phyloP scores from a whole-genome alignment of 1,140 invertebrate species.

The Neodiprion virginianus region DNA sequence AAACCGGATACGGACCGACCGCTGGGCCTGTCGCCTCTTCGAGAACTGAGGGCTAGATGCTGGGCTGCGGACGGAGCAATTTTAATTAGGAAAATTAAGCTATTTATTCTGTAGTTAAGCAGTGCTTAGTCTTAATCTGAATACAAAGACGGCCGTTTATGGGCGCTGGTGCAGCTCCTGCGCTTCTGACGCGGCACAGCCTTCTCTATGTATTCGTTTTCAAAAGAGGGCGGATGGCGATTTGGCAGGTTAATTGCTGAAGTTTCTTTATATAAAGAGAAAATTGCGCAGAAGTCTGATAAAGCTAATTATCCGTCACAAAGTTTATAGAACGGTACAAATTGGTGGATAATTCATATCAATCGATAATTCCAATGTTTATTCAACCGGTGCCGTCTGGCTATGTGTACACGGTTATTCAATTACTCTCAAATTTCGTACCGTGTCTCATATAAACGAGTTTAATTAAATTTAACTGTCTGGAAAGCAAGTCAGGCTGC shows the following conservation, averaged over 20 bases:
- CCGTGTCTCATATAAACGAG: too few relatives aligned
- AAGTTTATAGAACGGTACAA: too few relatives aligned
- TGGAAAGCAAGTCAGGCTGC: too few relatives aligned
- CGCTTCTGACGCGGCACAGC: conserved; percentile 13
- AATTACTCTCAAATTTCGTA: too few relatives aligned
- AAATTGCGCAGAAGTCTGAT: conserved; percentile 30
- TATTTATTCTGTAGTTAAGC: conserved; percentile 42
- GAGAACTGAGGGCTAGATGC: conserved; percentile 13
- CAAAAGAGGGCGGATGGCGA: neutral
- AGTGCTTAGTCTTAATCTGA: conserved; percentile 20
- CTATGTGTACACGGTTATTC: too few relatives aligned
- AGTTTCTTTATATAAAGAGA: conserved; percentile 2
- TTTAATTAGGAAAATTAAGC: conserved; percentile 52
- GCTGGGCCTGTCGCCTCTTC: neutral
- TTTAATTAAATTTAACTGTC: too few relatives aligned
- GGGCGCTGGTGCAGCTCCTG: neutral
- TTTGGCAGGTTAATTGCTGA: neutral
- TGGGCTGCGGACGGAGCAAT: conserved; percentile 21
- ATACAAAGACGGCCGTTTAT: conserved; percentile 25
- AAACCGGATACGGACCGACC: too few relatives aligned
- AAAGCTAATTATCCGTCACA: too few relatives aligned
- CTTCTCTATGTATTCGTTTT: conserved; percentile 19
- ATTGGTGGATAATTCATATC: too few relatives aligned
- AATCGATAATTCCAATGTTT: too few relatives aligned
- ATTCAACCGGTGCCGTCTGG: too few relatives aligned